phyloP scores from a whole-genome alignment of 2,797 vertebrate species.

The Sebastes steindachneri region DNA sequence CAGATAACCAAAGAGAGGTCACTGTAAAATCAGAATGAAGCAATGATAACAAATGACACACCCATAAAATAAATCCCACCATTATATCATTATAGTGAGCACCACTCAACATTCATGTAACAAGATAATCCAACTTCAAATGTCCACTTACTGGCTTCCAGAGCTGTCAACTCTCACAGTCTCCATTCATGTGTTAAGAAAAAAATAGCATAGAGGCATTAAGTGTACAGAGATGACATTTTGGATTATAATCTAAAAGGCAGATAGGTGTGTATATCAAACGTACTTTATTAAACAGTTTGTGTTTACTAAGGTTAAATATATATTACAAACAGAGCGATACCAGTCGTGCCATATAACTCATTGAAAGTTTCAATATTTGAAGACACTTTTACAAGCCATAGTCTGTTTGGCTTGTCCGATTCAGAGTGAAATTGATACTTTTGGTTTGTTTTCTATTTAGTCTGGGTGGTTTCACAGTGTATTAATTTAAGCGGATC shows the following conservation, averaged over 20 bases:
- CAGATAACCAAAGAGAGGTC: background rate
- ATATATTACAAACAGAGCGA: background rate
- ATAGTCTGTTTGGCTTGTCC: no score
- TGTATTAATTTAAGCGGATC: no score
- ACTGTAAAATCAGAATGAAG: background rate
- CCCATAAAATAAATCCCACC: background rate
- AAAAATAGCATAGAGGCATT: background rate
- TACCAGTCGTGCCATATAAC: no score
- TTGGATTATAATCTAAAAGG: background rate
- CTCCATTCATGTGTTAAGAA: background rate
- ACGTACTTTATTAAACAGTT: background rate
- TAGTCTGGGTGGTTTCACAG: no score
- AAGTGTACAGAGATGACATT: background rate
- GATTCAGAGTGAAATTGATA: no score
- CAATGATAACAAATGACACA: background rate
- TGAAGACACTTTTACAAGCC: no score
- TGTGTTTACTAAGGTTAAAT: background rate
- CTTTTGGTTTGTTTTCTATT: no score
- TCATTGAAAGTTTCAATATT: no score
- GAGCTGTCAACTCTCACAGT: background rate
- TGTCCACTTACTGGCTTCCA: background rate
- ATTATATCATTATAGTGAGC: background rate
- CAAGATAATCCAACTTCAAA: background rate
- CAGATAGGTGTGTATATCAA: background rate
- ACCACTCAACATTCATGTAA: no score